These are phyloP conservation scores for Datnioides undecimradiatus DNA, from an alignment of 2,113 vertebrate species.

Conservation along the genomic window DNA sequence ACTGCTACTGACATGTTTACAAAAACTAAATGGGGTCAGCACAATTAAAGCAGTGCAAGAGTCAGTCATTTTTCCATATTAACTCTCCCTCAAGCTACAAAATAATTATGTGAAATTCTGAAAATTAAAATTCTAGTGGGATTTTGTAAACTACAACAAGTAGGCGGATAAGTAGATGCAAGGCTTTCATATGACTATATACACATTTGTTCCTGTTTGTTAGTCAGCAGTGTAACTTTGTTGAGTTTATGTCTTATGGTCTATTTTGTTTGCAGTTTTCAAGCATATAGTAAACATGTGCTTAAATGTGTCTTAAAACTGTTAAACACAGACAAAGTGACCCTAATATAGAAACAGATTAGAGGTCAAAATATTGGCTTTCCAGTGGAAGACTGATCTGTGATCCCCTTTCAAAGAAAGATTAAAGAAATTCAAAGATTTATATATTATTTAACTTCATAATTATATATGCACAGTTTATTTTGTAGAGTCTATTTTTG, in stretches of 20 bases:
- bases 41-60: not conserved
- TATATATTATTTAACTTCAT: not conserved
- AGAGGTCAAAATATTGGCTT: slow-evolving; percentile 10
- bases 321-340: slow-evolving; percentile 28
- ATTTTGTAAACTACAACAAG: not conserved
- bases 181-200: not conserved
- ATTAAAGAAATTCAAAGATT: slow-evolving; percentile 11
- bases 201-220: not conserved
- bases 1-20: slow-evolving; percentile 1
- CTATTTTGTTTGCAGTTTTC: not conserved
- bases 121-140: not conserved
- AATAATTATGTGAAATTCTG: not conserved
- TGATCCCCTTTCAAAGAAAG: slow-evolving; percentile 9
- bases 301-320: not conserved
- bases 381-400: slow-evolving; percentile 5
- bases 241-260: too few relatives aligned
- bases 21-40: slow-evolving; percentile 5
- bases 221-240: not conserved
- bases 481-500: too few relatives aligned
- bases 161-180: too few relatives aligned
- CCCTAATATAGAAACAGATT: slow-evolving; percentile 26
- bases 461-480: not conserved
- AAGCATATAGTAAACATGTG: not conserved
- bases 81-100: not conserved
- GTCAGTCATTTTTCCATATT: slow-evolving; percentile 3